Base-by-base conservation (phyloP, 1,140 invertebrate genomes). In the Drosophila willistoni region DNA sequence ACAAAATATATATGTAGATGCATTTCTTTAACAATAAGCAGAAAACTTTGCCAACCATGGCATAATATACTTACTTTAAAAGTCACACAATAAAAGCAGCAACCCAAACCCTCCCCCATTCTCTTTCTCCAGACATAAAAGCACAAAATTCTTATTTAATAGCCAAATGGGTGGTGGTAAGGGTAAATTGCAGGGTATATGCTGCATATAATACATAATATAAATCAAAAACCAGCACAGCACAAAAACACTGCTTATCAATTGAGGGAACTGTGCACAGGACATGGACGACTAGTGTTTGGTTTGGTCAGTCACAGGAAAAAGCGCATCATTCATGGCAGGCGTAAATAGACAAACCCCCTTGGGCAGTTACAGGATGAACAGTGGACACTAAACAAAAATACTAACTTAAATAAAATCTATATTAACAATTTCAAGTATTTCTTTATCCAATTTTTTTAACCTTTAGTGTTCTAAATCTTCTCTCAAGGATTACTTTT, bases 131-230 rank as follows among this genome's bases (percentile, higher is more conserved):
- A 71, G 68, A 75, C 69, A 77, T 86, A 82, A 87, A 82, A 82
- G 73, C 69, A 64, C 73, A 86, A 87, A 76, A 82, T 79, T 77
- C 72, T 73, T 87, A 82, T 87, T 86, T 86, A 87, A 86, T 82
- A 87, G 83, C 83, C 71, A 72, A 61, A 54, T 60, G 79, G 60
- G 67, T 68, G 42, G 14, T 29, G 29, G 29, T 7, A 44, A 14
- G 14, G 14, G 44, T 7, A 13, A 9, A 2, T 22, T 22, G 19
- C 1, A 2, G 19, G 7, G 14, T 47, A 47, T 47, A 19, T 22
- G 19, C 44, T 19, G 44, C 44, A 51, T 22, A 51, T 51, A 47
- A 10, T 47, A 47, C 44, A 73, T 79, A 72, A 67, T 74, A 78
- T 78, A 78, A 78, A 78, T 78, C 72, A 78, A 68, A 36, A 81